A percentile compares a stretch with the other conserved stretches of the same genome.
These are phyloP conservation scores for Geothlypis trichas DNA, from an alignment of 2,113 vertebrate genomes.

Conservation along the genomic window DNA sequence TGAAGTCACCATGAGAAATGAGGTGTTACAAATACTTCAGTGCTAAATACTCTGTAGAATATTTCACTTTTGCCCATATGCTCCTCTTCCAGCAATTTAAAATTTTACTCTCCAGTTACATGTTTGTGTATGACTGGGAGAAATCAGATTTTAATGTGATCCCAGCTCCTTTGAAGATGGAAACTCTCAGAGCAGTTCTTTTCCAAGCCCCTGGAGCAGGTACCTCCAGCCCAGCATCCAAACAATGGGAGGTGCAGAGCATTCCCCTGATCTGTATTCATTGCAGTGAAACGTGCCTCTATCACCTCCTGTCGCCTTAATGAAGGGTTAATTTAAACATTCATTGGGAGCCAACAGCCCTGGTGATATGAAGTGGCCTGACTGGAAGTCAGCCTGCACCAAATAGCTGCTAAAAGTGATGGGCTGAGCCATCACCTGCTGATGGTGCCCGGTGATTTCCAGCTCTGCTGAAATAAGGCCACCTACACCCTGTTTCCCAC, in stretches of 20 bases:
- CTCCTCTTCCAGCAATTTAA: background rate
- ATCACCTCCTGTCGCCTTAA: background rate
- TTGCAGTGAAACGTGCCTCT: background rate
- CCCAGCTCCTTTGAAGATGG: background rate
- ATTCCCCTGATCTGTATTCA: background rate
- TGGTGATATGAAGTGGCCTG: background rate
- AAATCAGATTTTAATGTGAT: background rate
- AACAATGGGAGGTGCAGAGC: background rate
- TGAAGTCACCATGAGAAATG: background rate
- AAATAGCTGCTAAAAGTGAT: constrained; percentile 18
- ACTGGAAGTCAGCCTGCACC: background rate
- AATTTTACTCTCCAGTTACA: background rate
- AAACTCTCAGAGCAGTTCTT: background rate
- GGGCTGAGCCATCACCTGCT: background rate
- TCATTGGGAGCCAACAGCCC: constrained; percentile 4
- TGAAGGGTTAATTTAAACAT: constrained; percentile 8
- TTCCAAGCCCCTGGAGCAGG: background rate
- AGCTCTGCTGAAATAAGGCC: background rate
- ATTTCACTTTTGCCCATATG: background rate
- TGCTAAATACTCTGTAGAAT: background rate
- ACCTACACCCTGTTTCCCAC: background rate
- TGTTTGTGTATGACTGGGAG: background rate
- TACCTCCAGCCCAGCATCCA: background rate
- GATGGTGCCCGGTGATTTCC: background rate
- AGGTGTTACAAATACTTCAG: background rate